These are phyloP conservation scores for Nebria brevicollis DNA, from an alignment of 2,888 invertebrate species.

Conservation along the genomic window DNA sequence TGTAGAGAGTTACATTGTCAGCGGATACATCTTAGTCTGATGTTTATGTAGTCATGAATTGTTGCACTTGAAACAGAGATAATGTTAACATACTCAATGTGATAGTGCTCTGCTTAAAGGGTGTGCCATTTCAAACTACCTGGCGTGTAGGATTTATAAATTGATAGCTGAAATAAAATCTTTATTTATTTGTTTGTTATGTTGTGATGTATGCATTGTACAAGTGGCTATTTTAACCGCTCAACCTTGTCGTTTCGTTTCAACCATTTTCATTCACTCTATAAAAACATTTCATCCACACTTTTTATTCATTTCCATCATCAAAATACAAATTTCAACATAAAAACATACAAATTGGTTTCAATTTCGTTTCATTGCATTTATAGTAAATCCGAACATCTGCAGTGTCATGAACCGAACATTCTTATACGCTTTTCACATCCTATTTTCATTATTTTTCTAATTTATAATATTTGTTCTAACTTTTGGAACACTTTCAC, in stretches of 20 bases:
- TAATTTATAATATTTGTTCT: too few relatives aligned
- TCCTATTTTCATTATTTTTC: too few relatives aligned
- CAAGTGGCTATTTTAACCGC: background rate
- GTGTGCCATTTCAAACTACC: conserved; percentile 25
- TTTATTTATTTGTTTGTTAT: conserved; percentile 45
- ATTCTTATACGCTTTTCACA: too few relatives aligned
- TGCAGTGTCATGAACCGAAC: too few relatives aligned
- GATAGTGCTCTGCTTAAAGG: conserved; percentile 23
- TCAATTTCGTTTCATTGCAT: too few relatives aligned
- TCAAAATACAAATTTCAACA: too few relatives aligned
- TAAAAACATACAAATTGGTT: too few relatives aligned
- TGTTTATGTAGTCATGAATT: conserved; percentile 36
- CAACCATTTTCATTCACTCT: too few relatives aligned
- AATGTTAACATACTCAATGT: conserved; percentile 25
- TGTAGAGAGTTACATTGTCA: background rate
- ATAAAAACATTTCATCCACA: too few relatives aligned
- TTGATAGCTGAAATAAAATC: conserved; percentile 46
- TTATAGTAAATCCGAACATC: too few relatives aligned
- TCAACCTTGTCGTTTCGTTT: background rate
- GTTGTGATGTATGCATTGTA: conserved; percentile 29
- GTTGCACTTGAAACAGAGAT: conserved; percentile 21
- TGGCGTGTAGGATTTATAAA: conserved; percentile 44
- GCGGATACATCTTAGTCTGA: conserved; percentile 4
- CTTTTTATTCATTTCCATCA: too few relatives aligned
- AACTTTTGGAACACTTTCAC: too few relatives aligned